These are phyloP conservation scores for Autographa pulchrina DNA, from an alignment of 2,888 invertebrate genomes.

Conservation along the genomic window DNA sequence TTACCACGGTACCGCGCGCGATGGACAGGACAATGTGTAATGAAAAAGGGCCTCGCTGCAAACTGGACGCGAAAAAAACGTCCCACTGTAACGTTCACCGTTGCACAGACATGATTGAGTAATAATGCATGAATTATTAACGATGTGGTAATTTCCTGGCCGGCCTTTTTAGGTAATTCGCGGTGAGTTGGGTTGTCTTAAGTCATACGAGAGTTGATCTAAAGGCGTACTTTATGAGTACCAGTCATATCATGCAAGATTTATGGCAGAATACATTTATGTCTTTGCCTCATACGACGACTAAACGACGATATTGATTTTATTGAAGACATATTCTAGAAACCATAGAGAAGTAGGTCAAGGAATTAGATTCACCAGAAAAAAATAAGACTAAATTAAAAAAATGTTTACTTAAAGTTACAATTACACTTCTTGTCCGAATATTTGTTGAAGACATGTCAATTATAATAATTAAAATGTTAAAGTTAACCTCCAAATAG, in stretches of 20 bases:
- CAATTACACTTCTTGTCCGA: too few relatives aligned
- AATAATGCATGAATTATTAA: slow-evolving; percentile 88
- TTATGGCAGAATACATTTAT: slow-evolving; percentile 57
- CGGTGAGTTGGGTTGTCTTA: slow-evolving; percentile 60
- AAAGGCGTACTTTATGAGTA: slow-evolving; percentile 67
- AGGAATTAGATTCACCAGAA: background rate
- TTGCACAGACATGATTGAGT: slow-evolving; percentile 83
- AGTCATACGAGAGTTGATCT: slow-evolving; percentile 60
- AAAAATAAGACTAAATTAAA: background rate
- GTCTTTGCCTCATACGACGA: slow-evolving; percentile 21
- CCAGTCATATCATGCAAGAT: slow-evolving; percentile 63
- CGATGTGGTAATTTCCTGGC: slow-evolving; percentile 83
- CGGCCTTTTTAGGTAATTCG: slow-evolving; percentile 78
- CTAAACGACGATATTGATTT: background rate
- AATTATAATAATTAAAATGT: slow-evolving; percentile 31
- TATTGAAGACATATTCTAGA: background rate
- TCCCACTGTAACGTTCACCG: slow-evolving; percentile 78
- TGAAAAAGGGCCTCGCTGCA: slow-evolving; percentile 72
- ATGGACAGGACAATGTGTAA: slow-evolving; percentile 79
- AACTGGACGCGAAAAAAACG: slow-evolving; percentile 73
- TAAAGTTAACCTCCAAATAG: slow-evolving; percentile 42
- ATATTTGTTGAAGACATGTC: background rate
- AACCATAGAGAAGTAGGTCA: background rate
- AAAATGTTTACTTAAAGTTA: background rate
- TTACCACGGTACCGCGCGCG: slow-evolving; percentile 42